Percentiles rank a stretch among this genome's conserved stretches.
Evolutionary conservation across 2,113 vertebrate genomes (phyloP).

Genomic region (Phalacrocorax carbo): DNA sequence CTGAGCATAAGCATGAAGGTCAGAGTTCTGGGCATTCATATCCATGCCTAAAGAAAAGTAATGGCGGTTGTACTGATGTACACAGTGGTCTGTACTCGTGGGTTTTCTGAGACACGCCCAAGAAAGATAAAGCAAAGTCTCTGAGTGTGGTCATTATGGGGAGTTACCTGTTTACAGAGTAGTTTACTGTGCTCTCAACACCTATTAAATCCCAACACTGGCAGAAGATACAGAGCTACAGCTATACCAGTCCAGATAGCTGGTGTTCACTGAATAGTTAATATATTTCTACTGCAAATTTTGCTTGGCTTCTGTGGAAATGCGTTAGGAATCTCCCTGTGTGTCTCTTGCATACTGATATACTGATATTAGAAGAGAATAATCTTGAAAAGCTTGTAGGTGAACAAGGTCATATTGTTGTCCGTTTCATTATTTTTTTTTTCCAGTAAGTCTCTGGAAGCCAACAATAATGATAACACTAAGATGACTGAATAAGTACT

Average conservation of each 20-base stretch:
- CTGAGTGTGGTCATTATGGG: not conserved
- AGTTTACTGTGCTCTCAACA: not conserved
- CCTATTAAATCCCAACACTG: not conserved
- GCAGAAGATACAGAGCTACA: not conserved
- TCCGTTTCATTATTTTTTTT: not conserved
- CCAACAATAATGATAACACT: not conserved
- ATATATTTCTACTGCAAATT: not conserved
- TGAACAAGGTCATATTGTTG: not conserved
- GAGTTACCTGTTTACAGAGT: not conserved
- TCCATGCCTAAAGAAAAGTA: not conserved
- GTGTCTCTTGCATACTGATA: not conserved
- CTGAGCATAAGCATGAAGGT: not conserved
- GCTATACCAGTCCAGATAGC: not conserved
- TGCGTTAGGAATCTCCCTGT: not conserved
- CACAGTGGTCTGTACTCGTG: not conserved
- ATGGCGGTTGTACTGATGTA: not conserved
- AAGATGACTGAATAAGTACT: not conserved
- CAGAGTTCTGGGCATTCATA: not conserved
- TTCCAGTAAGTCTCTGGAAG: not conserved
- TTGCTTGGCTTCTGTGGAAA: not conserved
- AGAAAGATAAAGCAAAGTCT: not conserved
- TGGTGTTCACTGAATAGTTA: not conserved
- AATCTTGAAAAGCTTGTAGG: not conserved
- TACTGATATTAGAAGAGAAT: not conserved
- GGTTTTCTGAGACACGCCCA: not conserved